Base-by-base conservation (phyloP, 2,888 invertebrate species). In the Aquatica leii region DNA sequence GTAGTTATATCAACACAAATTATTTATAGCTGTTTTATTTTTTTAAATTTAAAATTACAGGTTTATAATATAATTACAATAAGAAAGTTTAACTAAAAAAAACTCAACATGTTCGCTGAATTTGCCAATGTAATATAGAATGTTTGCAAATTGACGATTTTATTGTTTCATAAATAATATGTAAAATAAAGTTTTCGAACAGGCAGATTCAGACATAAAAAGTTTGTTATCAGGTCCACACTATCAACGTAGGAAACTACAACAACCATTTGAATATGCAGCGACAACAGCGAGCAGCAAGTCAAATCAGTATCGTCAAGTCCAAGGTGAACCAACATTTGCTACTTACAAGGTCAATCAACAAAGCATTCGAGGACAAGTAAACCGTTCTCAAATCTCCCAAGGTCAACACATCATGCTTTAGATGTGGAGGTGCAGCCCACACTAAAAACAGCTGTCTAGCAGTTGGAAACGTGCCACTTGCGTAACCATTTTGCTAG, bases 341-440 rank as follows among this genome's bases (percentile, higher is more conserved):
- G 37, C 8, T n/a, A 37, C 3, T n/a, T 2, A 37, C n/a, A n/a
- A n/a, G n/a, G n/a, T n/a, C 37, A 37, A 37, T 2, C 37, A 37
- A 37, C 37, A 37, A 37, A 37, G 12, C 12, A n/a, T 3, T n/a
- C 37, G 37, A 31, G 9, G 4, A 37, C 11, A 37, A 37, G 37
- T 37, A 37, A 37, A 37, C 37, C 37, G 37, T 37, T 37, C 37
- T 37, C 37, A 37, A 37, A 37, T 37, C 37, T n/a, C 37, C 37
- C 37, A 37, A 37, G 3, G 37, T 37, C 37, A 12, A 37, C 37
- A 37, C 11, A 37, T 37, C 37, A 37, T 37, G 37, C 11, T 37
- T 37, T 37, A 37, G 37, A 37, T 37, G 11, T 37, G 5, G 37
- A 37, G 37, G 11, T 37, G 37, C 37, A 37, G 37, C 11, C 37